Conservation (phyloP, 2,888 invertebrate genomes). For the Luperina testacea region DNA sequence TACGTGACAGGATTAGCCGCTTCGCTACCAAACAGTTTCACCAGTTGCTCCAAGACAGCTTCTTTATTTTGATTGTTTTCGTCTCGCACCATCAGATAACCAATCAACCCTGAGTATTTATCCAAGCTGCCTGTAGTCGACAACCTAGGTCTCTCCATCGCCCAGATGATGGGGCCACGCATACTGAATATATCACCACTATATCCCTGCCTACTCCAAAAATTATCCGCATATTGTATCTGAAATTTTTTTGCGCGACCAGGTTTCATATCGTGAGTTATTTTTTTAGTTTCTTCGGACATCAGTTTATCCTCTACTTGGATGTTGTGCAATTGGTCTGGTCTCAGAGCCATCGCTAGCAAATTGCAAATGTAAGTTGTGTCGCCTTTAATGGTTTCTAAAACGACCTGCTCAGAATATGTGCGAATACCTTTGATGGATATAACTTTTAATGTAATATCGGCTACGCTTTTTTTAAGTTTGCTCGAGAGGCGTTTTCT, state of each 20-base stretch:
- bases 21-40: constrained; percentile 80
- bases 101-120: constrained; percentile 76
- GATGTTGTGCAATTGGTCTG: constrained; percentile 82
- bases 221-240: constrained; percentile 81
- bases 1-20: constrained; percentile 80
- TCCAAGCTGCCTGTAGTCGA: constrained; percentile 77
- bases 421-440: constrained; percentile 81
- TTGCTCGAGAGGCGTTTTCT: constrained; percentile 78
- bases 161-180: constrained; percentile 87
- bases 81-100: constrained; percentile 77
- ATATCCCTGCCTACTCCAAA: constrained; percentile 82
- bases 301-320: constrained; percentile 79
- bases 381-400: constrained; percentile 83
- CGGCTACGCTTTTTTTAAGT: constrained; percentile 79
- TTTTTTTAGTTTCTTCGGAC: constrained; percentile 68
- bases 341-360: constrained; percentile 84
- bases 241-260: constrained; percentile 80
- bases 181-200: constrained; percentile 87
- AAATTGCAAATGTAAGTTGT: constrained; percentile 83
- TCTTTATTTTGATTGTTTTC: constrained; percentile 68
- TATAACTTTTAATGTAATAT: constrained; percentile 78
- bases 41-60: constrained; percentile 81
- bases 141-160: constrained; percentile 81
- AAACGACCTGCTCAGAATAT: constrained; percentile 79
- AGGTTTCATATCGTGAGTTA: constrained; percentile 72